Conservation (phyloP, 2,113 vertebrate species). For the Sinocyclocheilus grahami region DNA sequence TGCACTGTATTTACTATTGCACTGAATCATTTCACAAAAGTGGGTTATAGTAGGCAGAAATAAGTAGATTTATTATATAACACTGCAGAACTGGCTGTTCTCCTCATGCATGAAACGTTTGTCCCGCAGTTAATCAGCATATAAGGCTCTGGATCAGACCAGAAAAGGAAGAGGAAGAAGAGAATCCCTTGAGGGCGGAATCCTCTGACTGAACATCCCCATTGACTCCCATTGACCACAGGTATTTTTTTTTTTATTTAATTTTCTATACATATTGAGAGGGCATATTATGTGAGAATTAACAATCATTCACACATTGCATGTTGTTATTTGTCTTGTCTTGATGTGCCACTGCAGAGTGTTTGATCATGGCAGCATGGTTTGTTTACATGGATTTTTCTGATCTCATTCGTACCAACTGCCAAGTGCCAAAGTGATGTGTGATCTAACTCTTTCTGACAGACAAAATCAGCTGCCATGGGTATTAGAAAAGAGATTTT, state of each 20-base stretch:
- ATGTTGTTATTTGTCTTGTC: no score
- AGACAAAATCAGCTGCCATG: conserved; percentile 49
- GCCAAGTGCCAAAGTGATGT: conserved; percentile 51
- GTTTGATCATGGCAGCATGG: conserved; percentile 17
- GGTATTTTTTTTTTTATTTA: not conserved
- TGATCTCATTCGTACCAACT: conserved; percentile 49
- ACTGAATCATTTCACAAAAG: conserved; percentile 54
- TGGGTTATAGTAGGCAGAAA: conserved; percentile 61
- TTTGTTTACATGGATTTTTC: conserved; percentile 22
- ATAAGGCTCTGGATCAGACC: conserved; percentile 43
- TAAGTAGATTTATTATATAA: conserved; percentile 69
- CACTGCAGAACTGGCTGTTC: conserved; percentile 59
- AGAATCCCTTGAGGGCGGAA: not conserved
- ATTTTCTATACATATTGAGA: not conserved
- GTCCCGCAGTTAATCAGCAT: conserved; percentile 57
- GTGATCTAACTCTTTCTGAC: conserved; percentile 55
- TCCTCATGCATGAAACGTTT: conserved; percentile 60
- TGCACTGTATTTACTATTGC: conserved; percentile 7
- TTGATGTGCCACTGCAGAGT: not conserved
- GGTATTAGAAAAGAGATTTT: not conserved
- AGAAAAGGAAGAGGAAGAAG: conserved; percentile 21
- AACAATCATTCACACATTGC: no score
- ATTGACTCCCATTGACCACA: not conserved
- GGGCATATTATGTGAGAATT: not conserved
- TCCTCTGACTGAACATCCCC: not conserved